Percentiles rank a stretch among this genome's conserved stretches.
These are phyloP conservation scores for Tortrix viridana DNA, from an alignment of 2,888 invertebrate species.

Conservation along the genomic window DNA sequence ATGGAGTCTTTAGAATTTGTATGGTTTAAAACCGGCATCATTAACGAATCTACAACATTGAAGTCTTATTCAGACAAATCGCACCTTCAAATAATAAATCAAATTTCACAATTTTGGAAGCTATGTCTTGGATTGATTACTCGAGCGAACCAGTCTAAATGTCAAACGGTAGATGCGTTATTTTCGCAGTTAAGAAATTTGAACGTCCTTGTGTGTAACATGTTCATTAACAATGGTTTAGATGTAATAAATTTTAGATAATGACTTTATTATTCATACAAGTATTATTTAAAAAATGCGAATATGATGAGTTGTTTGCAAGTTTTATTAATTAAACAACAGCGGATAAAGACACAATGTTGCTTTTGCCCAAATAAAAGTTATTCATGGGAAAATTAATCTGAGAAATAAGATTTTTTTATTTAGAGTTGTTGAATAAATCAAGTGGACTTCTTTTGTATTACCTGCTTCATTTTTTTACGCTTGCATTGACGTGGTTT, in stretches of 20 bases:
- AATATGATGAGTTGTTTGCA: too few species aligned
- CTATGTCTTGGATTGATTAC: constrained; percentile 11
- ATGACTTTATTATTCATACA: not conserved
- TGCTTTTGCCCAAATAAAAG: too few species aligned
- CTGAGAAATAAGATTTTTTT: too few species aligned
- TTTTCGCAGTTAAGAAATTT: constrained; percentile 2
- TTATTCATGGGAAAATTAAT: too few species aligned
- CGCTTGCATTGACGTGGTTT: not conserved
- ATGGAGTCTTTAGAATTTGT: too few species aligned
- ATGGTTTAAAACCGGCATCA: not conserved
- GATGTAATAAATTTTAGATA: not conserved
- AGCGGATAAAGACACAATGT: too few species aligned
- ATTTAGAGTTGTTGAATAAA: too few species aligned
- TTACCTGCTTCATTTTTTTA: too few species aligned
- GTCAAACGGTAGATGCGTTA: constrained; percentile 23
- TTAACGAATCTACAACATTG: constrained; percentile 24
- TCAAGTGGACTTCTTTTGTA: too few species aligned
- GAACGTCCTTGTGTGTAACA: not conserved
- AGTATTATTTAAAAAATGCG: too few species aligned
- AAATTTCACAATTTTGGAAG: constrained; percentile 31
- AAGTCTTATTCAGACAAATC: constrained; percentile 24
- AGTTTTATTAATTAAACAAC: too few species aligned
- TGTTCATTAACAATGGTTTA: constrained; percentile 1
- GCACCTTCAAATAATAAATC: constrained; percentile 31
- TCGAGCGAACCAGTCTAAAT: constrained; percentile 20